A percentile compares a stretch with the other conserved stretches of the same genome.
phyloP scores from a whole-genome alignment of 2,797 vertebrate genomes.

The Sebastes minor region DNA sequence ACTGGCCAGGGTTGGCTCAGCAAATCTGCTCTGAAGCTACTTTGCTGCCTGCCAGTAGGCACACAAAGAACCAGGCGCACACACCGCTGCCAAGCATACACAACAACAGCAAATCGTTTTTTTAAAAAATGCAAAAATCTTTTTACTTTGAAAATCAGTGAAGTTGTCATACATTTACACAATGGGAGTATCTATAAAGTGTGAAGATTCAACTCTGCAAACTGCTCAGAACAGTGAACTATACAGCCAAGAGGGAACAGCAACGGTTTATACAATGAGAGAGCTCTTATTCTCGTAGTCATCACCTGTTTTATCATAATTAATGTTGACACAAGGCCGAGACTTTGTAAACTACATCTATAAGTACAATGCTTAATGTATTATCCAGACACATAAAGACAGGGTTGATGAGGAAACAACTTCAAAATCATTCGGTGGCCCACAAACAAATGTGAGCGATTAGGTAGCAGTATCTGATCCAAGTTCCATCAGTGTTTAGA shows the following conservation, averaged over 20 bases:
- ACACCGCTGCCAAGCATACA: neutral
- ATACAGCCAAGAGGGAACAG: conserved; percentile 34
- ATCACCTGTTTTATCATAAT: conserved; percentile 33
- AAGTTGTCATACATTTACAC: conserved; percentile 49
- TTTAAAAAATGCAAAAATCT: conserved; percentile 73
- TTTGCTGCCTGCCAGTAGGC: conserved; percentile 19
- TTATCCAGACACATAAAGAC: conserved; percentile 34
- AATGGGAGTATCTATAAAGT: conserved; percentile 40
- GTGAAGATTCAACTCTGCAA: conserved; percentile 49
- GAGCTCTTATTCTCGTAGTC: conserved; percentile 25
- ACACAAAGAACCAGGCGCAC: conserved; percentile 13
- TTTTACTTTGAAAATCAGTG: conserved; percentile 72
- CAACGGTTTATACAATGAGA: conserved; percentile 7
- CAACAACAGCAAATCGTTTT: conserved; percentile 1
- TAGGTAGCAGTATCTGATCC: conserved; percentile 34
- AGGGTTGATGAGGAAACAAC: conserved; percentile 24
- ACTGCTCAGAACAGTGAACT: conserved; percentile 45
- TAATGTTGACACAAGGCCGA: conserved; percentile 40
- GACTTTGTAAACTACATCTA: conserved; percentile 51
- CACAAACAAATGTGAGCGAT: conserved; percentile 18
- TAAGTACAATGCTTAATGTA: conserved; percentile 23
- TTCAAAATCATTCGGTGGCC: neutral
- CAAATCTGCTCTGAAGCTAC: conserved; percentile 42
- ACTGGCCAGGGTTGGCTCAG: conserved; percentile 47
- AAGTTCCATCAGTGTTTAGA: neutral